phyloP scores from a whole-genome alignment of 2,888 invertebrate species.

The Trichacis sp. region DNA sequence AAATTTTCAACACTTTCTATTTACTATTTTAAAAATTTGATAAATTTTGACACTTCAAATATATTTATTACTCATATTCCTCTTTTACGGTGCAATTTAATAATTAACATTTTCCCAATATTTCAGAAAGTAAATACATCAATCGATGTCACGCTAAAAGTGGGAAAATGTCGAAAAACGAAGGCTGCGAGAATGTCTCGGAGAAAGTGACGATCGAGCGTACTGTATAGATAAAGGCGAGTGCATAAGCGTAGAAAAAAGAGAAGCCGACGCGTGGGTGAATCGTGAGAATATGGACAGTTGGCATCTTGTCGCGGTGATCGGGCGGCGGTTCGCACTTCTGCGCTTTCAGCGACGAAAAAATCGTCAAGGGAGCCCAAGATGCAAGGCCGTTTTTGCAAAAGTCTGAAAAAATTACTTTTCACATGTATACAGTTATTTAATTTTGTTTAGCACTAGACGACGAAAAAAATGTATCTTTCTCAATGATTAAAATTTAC shows the following conservation, averaged over 20 bases:
- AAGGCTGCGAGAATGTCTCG: constrained; percentile 29
- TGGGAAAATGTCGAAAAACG: constrained; percentile 31
- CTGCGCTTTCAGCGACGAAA: constrained; percentile 57
- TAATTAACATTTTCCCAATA: too few species aligned
- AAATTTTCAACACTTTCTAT: too few species aligned
- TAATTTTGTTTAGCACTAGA: too few species aligned
- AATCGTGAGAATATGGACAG: constrained; percentile 64
- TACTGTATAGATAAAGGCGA: constrained; percentile 35
- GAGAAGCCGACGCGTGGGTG: constrained; percentile 45
- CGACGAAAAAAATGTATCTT: too few species aligned
- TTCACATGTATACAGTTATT: too few species aligned
- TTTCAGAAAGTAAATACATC: too few species aligned
- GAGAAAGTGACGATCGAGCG: constrained; percentile 26
- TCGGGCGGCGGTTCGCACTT: constrained; percentile 63
- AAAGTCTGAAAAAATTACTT: too few species aligned
- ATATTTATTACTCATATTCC: too few species aligned
- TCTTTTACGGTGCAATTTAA: too few species aligned
- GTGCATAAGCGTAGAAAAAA: constrained; percentile 45
- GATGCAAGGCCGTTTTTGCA: constrained; percentile 54
- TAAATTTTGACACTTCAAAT: too few species aligned
- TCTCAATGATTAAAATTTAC: too few species aligned
- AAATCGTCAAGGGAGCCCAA: constrained; percentile 47
- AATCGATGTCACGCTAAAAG: constrained; percentile 36
- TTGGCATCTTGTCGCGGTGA: constrained; percentile 61
- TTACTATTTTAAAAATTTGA: too few species aligned